Base-by-base conservation (phyloP, 2,797 vertebrate genomes). In the Melopsittacus undulatus region DNA sequence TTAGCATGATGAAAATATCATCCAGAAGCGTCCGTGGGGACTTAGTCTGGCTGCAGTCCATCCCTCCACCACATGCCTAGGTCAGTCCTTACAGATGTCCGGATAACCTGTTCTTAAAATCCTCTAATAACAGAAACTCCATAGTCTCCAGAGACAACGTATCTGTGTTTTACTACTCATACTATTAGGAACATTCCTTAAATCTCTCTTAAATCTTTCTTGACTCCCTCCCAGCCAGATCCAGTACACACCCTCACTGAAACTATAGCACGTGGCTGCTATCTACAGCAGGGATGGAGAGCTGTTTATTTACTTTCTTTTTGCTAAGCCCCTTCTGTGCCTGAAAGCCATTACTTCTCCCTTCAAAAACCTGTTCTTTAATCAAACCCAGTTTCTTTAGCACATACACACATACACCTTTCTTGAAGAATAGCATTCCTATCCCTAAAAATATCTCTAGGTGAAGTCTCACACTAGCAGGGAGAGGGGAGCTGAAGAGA, bases 1-100 rank as follows among this genome's bases (percentile, higher is more conserved):
- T 68, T 46, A 87, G 34, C 30, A 5, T 23, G 52, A 76, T 68
- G 38, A 70, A 90, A 91, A 67, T 49, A 23, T 48, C 40, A 52
- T 27, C 32, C 23, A 46, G 74, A 87, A 75, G n/a, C 12, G 4
- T 54, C 67, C 5, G 24, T 0, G 5, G 32, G 62, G 57, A 42
- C 42, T 73, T 34, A 23, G 20, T 11, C 32, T 89, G 91, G 45
- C 83, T 81, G 21, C 14, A 46, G 57, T 40, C 72, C 86, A 48
- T 61, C 19, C 22, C 22, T 75, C 40, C 29, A 46, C 11, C 49
- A 45, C 34, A 29, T 43, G 56, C 48, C 34, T 78, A 43, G 49
- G 73, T 80, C 75, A 91, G 27, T 72, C 70, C 51, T 92, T 77
- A 77, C 81, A 87, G 72, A 78, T 85, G 36, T 87, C 84, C 75